These are phyloP conservation scores for Girardinus metallicus DNA, from an alignment of 2,797 vertebrate species.

Conservation along the genomic window DNA sequence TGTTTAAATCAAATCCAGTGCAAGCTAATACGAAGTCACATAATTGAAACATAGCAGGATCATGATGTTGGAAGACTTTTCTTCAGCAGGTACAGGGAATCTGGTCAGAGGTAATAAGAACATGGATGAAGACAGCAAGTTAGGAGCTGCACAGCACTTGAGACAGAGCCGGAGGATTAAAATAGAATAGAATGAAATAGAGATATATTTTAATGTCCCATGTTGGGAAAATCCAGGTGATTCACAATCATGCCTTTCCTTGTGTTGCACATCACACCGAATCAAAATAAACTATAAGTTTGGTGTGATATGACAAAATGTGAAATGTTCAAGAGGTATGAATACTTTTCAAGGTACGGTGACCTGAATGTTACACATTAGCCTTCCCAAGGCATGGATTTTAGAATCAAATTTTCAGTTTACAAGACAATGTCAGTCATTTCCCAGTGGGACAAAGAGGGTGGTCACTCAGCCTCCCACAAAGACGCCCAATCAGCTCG, in stretches of 20 bases:
- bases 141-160: neutral
- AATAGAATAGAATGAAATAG: neutral
- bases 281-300: neutral
- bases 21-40: neutral
- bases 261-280: neutral
- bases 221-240: neutral
- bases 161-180: neutral
- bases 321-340: neutral
- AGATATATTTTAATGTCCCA: neutral
- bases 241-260: neutral
- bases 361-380: neutral
- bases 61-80: neutral
- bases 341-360: neutral
- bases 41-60: neutral
- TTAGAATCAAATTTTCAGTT: neutral
- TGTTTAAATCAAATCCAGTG: neutral
- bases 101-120: neutral
- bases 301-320: neutral
- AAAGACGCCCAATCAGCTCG: constrained; percentile 41
- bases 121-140: neutral
- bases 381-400: neutral
- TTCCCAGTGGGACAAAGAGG: neutral
- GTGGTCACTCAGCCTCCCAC: constrained; percentile 15
- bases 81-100: neutral
- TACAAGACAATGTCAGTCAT: constrained; percentile 5